Conservation (phyloP, 1,140 invertebrate genomes). For the Nasonia giraulti region DNA sequence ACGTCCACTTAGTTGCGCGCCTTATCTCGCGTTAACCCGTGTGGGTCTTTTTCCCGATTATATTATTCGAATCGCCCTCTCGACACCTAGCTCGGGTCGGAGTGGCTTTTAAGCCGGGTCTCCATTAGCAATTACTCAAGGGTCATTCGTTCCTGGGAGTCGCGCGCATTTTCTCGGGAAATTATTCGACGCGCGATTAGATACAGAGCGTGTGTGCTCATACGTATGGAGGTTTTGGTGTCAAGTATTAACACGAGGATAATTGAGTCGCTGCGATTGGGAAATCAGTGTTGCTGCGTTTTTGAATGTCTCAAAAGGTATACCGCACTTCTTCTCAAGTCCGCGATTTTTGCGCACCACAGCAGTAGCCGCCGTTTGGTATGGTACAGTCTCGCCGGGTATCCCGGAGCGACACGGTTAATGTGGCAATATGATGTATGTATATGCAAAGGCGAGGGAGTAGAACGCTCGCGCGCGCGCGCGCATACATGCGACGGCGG, state of each 20-base stretch:
- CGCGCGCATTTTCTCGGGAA: background rate
- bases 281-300: background rate
- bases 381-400: constrained; percentile 6
- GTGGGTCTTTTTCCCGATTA: background rate
- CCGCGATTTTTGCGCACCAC: background rate
- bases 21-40: background rate
- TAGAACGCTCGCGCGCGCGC: background rate
- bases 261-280: background rate
- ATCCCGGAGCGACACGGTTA: constrained; percentile 40
- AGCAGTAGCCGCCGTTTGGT: background rate
- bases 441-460: constrained; percentile 31
- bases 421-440: constrained; percentile 46
- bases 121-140: constrained; percentile 3
- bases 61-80: constrained; percentile 13
- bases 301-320: no score
- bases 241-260: background rate
- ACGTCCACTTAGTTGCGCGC: background rate
- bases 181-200: constrained; percentile 9
- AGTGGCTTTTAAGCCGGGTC: background rate
- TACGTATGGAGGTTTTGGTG: background rate
- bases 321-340: no score
- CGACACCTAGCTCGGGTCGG: background rate
- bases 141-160: no score
- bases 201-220: background rate
- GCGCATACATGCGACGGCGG: background rate